These are phyloP conservation scores for Seriola aureovittata DNA, from an alignment of 2,113 vertebrate species.

Conservation along the genomic window DNA sequence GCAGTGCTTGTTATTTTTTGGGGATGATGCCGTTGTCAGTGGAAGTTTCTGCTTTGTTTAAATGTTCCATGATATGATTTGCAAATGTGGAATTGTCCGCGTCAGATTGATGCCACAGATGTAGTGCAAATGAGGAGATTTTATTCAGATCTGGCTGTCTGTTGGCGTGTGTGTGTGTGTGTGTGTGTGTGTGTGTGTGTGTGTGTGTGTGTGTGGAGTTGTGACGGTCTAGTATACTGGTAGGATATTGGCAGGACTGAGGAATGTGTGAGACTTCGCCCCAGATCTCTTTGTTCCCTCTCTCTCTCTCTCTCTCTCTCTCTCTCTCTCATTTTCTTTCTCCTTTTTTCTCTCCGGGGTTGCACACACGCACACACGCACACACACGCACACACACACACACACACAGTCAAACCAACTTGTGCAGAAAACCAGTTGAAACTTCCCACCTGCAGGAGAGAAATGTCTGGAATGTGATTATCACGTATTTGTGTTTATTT, in stretches of 20 bases:
- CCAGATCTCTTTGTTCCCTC: conserved; percentile 79
- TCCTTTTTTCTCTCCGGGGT: conserved; percentile 73
- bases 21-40: neutral
- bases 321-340: conserved; percentile 59
- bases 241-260: conserved; percentile 74
- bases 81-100: conserved; percentile 17
- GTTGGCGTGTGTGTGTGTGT: neutral
- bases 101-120: conserved; percentile 46
- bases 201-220: conserved; percentile 22
- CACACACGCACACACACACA: conserved; percentile 58
- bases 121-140: conserved; percentile 47
- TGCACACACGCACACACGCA: conserved; percentile 53
- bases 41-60: conserved; percentile 17
- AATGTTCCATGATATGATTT: conserved; percentile 34
- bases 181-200: conserved; percentile 13
- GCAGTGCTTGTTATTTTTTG: neutral
- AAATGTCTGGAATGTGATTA: conserved; percentile 81
- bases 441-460: conserved; percentile 81
- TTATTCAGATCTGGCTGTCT: conserved; percentile 40
- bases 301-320: conserved; percentile 65
- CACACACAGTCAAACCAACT: conserved; percentile 61
- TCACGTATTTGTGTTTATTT: conserved; percentile 83
- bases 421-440: conserved; percentile 79
- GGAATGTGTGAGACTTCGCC: conserved; percentile 80
- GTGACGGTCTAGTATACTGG: conserved; percentile 66